phyloP scores from a whole-genome alignment of 2,888 invertebrate species.

The Lasioglossum malachurum region DNA sequence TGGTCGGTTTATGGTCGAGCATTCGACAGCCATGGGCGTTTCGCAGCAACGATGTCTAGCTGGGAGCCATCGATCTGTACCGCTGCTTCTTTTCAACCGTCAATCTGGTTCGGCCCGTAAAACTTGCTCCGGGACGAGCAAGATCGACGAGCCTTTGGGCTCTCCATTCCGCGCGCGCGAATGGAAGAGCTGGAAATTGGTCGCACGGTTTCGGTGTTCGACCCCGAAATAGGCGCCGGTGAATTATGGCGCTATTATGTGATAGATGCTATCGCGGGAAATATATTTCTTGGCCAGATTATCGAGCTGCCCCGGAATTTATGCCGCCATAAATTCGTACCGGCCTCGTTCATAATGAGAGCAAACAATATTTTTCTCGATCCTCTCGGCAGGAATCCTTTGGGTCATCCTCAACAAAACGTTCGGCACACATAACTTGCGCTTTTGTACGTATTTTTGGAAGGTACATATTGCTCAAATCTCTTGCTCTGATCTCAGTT shows the following conservation, averaged over 20 bases:
- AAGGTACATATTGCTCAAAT: no score
- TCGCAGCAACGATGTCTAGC: conserved; percentile 12
- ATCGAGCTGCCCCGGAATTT: conserved; percentile 8
- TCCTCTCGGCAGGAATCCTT: neutral
- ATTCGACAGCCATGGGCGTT: conserved; percentile 46
- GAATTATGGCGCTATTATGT: conserved; percentile 8
- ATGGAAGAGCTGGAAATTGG: conserved; percentile 25
- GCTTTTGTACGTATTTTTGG: no score
- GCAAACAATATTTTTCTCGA: neutral
- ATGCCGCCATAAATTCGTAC: conserved; percentile 9
- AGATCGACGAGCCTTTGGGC: neutral
- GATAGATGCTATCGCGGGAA: conserved; percentile 20
- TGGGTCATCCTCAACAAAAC: neutral
- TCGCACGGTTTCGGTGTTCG: neutral
- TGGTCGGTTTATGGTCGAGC: conserved; percentile 36
- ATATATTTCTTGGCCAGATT: conserved; percentile 27
- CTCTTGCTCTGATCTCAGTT: no score
- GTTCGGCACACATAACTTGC: neutral
- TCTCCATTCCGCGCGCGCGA: neutral
- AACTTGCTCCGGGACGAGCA: neutral
- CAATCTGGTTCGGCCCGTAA: conserved; percentile 37
- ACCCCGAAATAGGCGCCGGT: conserved; percentile 3
- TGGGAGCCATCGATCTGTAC: conserved; percentile 15
- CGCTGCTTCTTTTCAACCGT: conserved; percentile 26
- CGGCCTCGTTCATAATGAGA: neutral